Conservation (phyloP, 2,888 invertebrate genomes). For the Phoenoteleia sp. region DNA sequence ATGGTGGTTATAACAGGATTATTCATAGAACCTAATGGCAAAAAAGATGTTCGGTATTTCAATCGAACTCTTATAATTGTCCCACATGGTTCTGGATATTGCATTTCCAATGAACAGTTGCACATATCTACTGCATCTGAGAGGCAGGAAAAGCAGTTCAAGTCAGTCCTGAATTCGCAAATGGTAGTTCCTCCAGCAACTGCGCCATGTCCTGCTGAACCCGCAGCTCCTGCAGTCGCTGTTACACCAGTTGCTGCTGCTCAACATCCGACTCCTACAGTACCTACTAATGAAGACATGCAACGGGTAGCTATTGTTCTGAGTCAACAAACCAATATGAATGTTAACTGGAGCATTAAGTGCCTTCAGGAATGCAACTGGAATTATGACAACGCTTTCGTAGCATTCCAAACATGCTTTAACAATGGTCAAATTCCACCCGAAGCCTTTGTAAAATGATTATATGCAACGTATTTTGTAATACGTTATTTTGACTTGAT, state of each 20-base stretch:
- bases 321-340: conserved; percentile 93
- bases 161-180: neutral
- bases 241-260: too few species aligned
- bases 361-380: conserved; percentile 96
- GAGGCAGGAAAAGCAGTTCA: conserved; percentile 29
- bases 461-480: too few species aligned
- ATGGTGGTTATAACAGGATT: conserved; percentile 95
- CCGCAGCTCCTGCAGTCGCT: too few species aligned
- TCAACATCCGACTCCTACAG: neutral
- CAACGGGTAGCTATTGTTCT: conserved; percentile 92
- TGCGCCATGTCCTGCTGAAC: too few species aligned
- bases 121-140: conserved; percentile 90
- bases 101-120: conserved; percentile 95
- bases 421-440: conserved; percentile 93
- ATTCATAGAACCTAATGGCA: conserved; percentile 91
- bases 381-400: conserved; percentile 93
- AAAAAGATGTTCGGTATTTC: conserved; percentile 89
- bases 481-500: too few species aligned
- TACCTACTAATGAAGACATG: conserved; percentile 82
- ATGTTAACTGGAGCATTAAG: conserved; percentile 90
- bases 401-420: conserved; percentile 93
- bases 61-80: conserved; percentile 93
- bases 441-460: conserved; percentile 88
- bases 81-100: conserved; percentile 93
- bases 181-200: too few species aligned